Evolutionary conservation across 2,888 invertebrate genomes (phyloP), one percentile per base, ranked within the genome.

Genomic region (Atrina japonica): DNA sequence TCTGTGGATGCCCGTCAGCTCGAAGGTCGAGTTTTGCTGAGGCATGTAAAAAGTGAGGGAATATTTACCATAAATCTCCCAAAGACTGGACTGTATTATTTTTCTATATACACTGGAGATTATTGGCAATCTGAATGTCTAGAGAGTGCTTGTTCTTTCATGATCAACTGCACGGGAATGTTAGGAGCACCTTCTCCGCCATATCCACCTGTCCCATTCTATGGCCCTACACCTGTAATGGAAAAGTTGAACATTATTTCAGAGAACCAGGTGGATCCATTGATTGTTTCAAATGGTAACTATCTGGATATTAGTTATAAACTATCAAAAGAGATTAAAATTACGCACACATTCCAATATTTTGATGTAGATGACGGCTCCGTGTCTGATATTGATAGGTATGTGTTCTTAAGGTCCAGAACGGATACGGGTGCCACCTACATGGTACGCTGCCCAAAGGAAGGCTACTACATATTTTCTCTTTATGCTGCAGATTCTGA

Each of bases 1-100:
- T 73, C 78, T 2, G 76, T 73, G 16, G 71, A 72, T 43, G 72
- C 83, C 2, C 73, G 80, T 29, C 80, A 83, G 52, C 61, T 86
- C 21, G 84, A 86, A 23, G 86, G 88, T 14, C 71, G 88, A 52
- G 81, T 83, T 11, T 66, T 89, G 40, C 73, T 89, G 16, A 75
- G 89, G 6, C 80, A 83, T 49, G 80, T 88, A 2, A 85, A 85
- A 60, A 84, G 87, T 59, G 86, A 87, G 53, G 86, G 85, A 18
- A 86, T 89, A 59, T 91, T 92, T 73, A 85, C 87, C 0, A 87
- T 91, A 18, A 86, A 86, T 50, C 88, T 92, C 0, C 91, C 91
- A 0, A 77, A 83, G 18, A 86, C 89, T 5, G 91, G 91, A 9
- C 66, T 85, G 60, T 92, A 89, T 79, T 89, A 88, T 75, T 88